These are phyloP conservation scores for Acleris laterana DNA, from an alignment of 2,888 invertebrate genomes.

Conservation along the genomic window DNA sequence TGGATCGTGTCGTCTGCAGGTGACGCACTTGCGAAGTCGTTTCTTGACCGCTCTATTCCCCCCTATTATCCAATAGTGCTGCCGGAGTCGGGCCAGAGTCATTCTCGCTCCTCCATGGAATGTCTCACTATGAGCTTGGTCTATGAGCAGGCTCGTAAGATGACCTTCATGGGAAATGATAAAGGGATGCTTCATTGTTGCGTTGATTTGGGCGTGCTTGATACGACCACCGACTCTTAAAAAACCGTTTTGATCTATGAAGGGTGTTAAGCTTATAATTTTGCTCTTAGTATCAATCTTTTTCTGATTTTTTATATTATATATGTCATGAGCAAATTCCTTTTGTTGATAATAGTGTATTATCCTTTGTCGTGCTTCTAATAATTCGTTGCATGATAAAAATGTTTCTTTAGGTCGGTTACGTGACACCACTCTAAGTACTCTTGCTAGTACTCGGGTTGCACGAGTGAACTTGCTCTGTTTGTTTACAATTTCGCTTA, in stretches of 20 bases:
- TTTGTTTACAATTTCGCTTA: neutral
- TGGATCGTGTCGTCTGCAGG: neutral
- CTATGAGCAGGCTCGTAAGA: no score
- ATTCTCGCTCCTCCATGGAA: slow-evolving; percentile 35
- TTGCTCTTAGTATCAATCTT: neutral
- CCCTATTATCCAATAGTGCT: slow-evolving; percentile 35
- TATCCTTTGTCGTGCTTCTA: slow-evolving; percentile 17
- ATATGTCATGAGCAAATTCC: neutral
- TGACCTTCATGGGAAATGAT: slow-evolving; percentile 21
- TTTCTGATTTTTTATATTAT: neutral
- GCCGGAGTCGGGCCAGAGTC: slow-evolving; percentile 30
- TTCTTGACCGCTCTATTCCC: slow-evolving; percentile 19
- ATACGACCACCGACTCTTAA: neutral
- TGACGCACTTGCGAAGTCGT: neutral
- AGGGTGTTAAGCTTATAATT: neutral
- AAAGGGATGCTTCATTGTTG: neutral
- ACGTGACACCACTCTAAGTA: neutral
- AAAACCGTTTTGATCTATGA: neutral
- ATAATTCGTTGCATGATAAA: slow-evolving; percentile 12
- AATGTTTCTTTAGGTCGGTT: neutral
- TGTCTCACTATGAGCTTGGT: no score
- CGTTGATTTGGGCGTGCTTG: neutral
- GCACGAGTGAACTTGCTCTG: neutral
- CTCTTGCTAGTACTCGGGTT: neutral
- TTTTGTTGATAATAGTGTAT: slow-evolving; percentile 10